These are phyloP conservation scores for Epinephelus moara DNA, from an alignment of 2,113 vertebrate genomes.

Conservation along the genomic window DNA sequence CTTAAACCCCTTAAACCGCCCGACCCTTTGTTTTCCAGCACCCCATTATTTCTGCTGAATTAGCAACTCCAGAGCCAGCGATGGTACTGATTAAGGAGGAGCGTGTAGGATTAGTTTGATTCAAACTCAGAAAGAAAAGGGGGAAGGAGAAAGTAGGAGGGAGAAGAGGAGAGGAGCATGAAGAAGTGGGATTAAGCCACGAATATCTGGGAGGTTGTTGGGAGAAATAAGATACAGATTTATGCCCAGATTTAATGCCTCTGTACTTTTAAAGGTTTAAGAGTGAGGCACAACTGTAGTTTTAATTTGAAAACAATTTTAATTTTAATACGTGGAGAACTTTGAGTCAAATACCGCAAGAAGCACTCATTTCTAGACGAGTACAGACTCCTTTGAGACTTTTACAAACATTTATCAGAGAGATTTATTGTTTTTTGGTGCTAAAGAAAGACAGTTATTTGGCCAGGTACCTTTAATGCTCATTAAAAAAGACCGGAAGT, in stretches of 20 bases:
- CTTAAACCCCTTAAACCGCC: constrained; percentile 88
- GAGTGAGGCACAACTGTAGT: neutral
- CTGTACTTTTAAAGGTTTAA: constrained; percentile 16
- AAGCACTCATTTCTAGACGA: neutral
- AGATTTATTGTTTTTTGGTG: neutral
- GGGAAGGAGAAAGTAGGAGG: constrained; percentile 34
- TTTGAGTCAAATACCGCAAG: neutral
- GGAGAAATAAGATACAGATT: neutral
- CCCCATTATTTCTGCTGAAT: constrained; percentile 96
- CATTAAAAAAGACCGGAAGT: neutral
- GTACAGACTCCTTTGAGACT: neutral
- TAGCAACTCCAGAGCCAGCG: constrained; percentile 89
- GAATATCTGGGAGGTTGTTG: constrained; percentile 4
- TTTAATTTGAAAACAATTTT: constrained; percentile 8
- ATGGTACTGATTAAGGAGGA: constrained; percentile 92
- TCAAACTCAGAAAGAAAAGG: constrained; percentile 60
- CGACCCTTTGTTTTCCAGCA: constrained; percentile 91
- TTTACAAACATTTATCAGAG: neutral
- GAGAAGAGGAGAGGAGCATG: constrained; percentile 22
- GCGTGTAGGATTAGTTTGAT: constrained; percentile 87
- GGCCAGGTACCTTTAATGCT: neutral
- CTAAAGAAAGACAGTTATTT: neutral
- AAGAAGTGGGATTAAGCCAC: constrained; percentile 26
- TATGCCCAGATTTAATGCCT: neutral
- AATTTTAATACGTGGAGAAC: neutral